Percentiles rank a stretch among this genome's conserved stretches.
Evolutionary conservation across 2,888 invertebrate genomes (phyloP).

Genomic region (Dicycla oo): DNA sequence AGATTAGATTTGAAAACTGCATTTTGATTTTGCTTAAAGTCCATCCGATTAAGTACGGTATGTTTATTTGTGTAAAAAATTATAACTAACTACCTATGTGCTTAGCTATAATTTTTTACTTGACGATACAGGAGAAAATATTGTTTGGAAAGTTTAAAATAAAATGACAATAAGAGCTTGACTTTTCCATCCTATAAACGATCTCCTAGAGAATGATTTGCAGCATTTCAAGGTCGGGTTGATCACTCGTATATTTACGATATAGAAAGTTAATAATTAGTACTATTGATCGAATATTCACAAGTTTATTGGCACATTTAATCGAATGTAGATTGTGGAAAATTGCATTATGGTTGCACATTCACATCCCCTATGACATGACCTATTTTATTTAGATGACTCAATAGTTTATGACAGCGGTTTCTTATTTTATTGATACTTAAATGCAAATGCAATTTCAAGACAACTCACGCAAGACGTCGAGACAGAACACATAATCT

Average conservation of each 20-base stretch:
- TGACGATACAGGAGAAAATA: not conserved
- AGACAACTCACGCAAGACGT: constrained; percentile 3
- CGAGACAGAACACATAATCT: constrained; percentile 8
- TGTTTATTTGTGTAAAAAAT: not conserved
- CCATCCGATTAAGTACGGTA: not conserved
- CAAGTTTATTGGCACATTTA: constrained; percentile 15
- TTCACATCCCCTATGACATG: not conserved
- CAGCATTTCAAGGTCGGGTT: constrained; percentile 7
- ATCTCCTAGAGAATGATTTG: constrained; percentile 5
- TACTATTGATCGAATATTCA: not conserved
- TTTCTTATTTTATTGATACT: constrained; percentile 9
- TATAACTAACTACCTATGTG: too few relatives aligned
- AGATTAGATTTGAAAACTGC: not conserved
- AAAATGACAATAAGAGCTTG: not conserved
- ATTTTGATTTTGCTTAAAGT: not conserved
- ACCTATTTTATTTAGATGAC: constrained; percentile 24
- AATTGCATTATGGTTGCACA: not conserved
- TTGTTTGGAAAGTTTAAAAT: not conserved
- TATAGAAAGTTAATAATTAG: constrained; percentile 14
- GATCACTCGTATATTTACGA: constrained; percentile 1
- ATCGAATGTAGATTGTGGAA: not conserved
- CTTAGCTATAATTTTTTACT: too few relatives aligned
- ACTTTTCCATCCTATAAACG: not conserved
- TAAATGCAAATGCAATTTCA: constrained; percentile 9
- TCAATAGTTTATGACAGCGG: constrained; percentile 2